Conservation (phyloP, 2,797 vertebrate genomes). For the Malacoctenus gilli region DNA sequence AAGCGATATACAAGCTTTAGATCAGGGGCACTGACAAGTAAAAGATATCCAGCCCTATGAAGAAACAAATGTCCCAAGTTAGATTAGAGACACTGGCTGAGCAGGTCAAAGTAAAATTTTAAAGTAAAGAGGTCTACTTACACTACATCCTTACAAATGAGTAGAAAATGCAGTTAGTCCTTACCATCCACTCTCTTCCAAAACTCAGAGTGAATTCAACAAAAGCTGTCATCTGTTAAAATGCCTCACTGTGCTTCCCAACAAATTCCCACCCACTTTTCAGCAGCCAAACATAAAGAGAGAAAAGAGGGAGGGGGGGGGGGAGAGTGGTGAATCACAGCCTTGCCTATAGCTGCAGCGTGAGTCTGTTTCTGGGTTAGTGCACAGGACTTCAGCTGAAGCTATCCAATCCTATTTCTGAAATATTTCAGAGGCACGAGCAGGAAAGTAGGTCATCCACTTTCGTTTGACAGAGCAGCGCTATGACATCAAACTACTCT, state of each 20-base stretch:
- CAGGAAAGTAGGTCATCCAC: slow-evolving; percentile 80
- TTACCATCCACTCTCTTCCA: slow-evolving; percentile 57
- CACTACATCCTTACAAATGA: slow-evolving; percentile 62
- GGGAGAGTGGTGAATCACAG: slow-evolving; percentile 62
- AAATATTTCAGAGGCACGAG: slow-evolving; percentile 79
- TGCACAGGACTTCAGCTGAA: slow-evolving; percentile 79
- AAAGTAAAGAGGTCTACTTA: slow-evolving; percentile 63
- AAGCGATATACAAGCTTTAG: slow-evolving; percentile 3
- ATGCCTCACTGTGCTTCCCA: slow-evolving; percentile 67
- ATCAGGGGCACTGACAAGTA: not conserved
- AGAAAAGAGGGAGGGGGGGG: slow-evolving; percentile 24
- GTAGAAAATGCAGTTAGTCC: slow-evolving; percentile 27
- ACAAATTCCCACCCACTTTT: slow-evolving; percentile 75
- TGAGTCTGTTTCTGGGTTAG: slow-evolving; percentile 80
- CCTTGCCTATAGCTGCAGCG: slow-evolving; percentile 76
- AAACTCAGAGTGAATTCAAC: slow-evolving; percentile 69
- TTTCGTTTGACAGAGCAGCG: slow-evolving; percentile 76
- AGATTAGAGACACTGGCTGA: slow-evolving; percentile 4
- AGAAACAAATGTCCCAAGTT: slow-evolving; percentile 15
- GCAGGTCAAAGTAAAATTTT: slow-evolving; percentile 9
- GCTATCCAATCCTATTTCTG: slow-evolving; percentile 80
- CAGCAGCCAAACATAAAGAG: slow-evolving; percentile 70
- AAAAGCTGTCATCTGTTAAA: slow-evolving; percentile 76
- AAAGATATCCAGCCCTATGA: not conserved
- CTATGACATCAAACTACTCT: slow-evolving; percentile 76